These are phyloP conservation scores for Eremophila alpestris DNA, from an alignment of 2,797 vertebrate genomes.

Conservation along the genomic window DNA sequence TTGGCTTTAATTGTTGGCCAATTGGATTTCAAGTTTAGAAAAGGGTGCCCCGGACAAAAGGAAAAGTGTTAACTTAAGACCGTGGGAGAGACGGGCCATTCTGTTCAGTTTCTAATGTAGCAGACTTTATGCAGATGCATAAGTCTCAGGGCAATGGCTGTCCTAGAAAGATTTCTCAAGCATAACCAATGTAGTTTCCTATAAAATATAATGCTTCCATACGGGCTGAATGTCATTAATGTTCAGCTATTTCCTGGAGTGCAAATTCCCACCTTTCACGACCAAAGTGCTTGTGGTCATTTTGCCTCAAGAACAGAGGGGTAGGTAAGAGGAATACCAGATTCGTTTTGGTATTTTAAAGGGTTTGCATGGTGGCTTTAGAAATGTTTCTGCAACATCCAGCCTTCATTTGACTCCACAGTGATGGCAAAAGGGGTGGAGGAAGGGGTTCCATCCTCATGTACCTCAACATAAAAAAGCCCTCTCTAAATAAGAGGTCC, in stretches of 20 bases:
- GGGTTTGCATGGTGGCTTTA: background rate
- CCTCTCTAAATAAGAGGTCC: background rate
- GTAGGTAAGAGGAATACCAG: background rate
- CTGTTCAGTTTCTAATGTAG: conserved; percentile 63
- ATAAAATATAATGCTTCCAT: conserved; percentile 53
- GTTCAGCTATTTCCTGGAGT: conserved; percentile 33
- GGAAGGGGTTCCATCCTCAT: background rate
- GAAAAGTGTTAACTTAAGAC: conserved; percentile 69
- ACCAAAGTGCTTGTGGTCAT: background rate
- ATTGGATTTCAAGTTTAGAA: conserved; percentile 88
- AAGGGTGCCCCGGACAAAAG: conserved; percentile 73
- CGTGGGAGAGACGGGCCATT: conserved; percentile 72
- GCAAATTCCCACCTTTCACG: conserved; percentile 12
- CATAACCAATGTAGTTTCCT: conserved; percentile 59
- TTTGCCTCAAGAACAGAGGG: background rate
- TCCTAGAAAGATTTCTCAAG: conserved; percentile 53
- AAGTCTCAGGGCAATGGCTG: conserved; percentile 40
- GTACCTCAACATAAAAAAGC: background rate
- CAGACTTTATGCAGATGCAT: conserved; percentile 68
- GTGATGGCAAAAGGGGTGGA: background rate
- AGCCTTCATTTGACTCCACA: background rate
- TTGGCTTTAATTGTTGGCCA: conserved; percentile 98
- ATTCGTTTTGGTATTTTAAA: background rate
- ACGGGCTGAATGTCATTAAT: conserved; percentile 29
- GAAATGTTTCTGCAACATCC: background rate